Evolutionary conservation across 2,888 invertebrate genomes (phyloP), one percentile per base, ranked within the genome.

Genomic region (Graphium colonna): DNA sequence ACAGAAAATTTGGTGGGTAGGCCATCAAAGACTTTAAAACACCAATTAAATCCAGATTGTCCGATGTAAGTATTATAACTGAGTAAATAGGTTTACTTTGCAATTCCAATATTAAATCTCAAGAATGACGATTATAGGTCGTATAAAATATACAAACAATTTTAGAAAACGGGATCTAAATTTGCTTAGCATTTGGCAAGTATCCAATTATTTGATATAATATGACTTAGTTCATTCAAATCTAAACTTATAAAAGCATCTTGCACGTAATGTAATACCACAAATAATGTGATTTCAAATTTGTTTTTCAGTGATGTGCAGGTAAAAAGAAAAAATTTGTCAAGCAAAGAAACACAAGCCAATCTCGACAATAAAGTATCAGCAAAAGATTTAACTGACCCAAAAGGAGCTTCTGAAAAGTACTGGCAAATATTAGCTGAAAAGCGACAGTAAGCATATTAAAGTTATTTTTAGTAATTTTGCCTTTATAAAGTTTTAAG

Each of bases 381-480:
- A 44, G 91, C 81, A 8, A 92, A 93, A 62, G 95, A 96, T 73
- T 85, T 96, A 31, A 95, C 93, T 0, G 92, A 92, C 39, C 92
- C 92, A 53, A 91, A 91, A 52, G 91, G 90, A 33, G 93, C 95
- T 2, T 93, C 95, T 53, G 93, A 93, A 68, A 92, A 92, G 58
- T 96, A 96, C 73, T 96, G 95, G 95, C 89, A 95, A 77, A 83
- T 92, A 42, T 73, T 96, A 58, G 95, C 95, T 17, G 95, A 95
- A 72, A 93, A 93, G 67, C 91, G 95, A 56, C 92, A 84, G 90
- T 90, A 62, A 81, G 85, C n/a, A n/a, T 82, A 63, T 17, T 16
- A 26, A 51, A 44, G 2, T 42, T 44, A 28, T 38, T 21, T 21
- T 3, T n/a, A n/a, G n/a, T n/a, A n/a, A n/a, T n/a, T n/a, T n/a